phyloP scores from a whole-genome alignment of 2,797 vertebrate genomes.

The Sciaenops ocellatus region DNA sequence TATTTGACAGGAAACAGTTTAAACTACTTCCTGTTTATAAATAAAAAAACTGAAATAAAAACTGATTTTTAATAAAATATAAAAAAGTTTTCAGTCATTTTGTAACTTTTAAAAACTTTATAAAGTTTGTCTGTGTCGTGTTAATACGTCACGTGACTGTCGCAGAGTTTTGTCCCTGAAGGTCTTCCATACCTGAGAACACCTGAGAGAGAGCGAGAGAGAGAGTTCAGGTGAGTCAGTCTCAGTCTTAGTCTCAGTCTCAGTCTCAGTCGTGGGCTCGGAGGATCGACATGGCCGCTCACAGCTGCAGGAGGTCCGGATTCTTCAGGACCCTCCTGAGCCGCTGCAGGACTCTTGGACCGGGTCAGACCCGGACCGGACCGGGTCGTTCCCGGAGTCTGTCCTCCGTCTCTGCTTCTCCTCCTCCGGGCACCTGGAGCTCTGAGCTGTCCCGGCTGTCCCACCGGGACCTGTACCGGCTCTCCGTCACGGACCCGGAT shows the following conservation, averaged over 20 bases:
- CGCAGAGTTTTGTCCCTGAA: not conserved
- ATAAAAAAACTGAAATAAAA: no score
- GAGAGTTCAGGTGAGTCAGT: not conserved
- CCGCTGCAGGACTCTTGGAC: not conserved
- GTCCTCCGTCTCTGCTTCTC: not conserved
- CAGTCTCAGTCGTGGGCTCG: not conserved
- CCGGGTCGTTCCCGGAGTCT: not conserved
- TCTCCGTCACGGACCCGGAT: slow-evolving; percentile 85
- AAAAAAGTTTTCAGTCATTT: no score
- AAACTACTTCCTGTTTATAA: no score
- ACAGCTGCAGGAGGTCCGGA: slow-evolving; percentile 13
- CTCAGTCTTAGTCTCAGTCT: not conserved
- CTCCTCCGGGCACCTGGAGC: slow-evolving; percentile 48
- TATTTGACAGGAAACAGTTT: no score
- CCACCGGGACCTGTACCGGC: slow-evolving; percentile 76
- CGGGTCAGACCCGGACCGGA: not conserved
- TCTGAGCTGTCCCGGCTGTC: slow-evolving; percentile 61
- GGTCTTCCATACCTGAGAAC: slow-evolving; percentile 17
- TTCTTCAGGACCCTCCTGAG: slow-evolving; percentile 39
- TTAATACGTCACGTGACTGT: not conserved
- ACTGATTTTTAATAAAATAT: no score
- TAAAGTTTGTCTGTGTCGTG: no score
- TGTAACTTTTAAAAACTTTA: no score
- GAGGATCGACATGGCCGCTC: slow-evolving; percentile 68
- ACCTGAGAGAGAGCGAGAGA: not conserved